A percentile compares a stretch with the other conserved stretches of the same genome.
phyloP scores from a whole-genome alignment of 2,797 vertebrate genomes.

The Myotis pilosus region DNA sequence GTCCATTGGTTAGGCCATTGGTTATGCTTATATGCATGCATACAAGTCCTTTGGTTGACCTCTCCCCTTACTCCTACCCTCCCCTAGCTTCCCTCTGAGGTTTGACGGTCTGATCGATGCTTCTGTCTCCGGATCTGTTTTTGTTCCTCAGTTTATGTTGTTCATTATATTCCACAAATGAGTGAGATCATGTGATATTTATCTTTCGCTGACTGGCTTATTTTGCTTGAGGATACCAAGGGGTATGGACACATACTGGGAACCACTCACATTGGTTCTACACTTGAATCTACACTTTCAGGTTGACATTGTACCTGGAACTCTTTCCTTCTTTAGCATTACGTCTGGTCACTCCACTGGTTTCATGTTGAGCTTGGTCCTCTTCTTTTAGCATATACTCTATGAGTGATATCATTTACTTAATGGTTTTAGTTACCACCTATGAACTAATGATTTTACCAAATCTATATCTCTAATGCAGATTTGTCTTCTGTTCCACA shows the following conservation, averaged over 20 bases:
- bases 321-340: background rate
- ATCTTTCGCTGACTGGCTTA: too few species aligned
- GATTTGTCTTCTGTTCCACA: background rate
- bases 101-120: too few species aligned
- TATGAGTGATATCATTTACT: background rate
- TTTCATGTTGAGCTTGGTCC: background rate
- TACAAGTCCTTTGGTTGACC: too few species aligned
- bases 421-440: slow-evolving; percentile 13
- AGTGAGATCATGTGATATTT: too few species aligned
- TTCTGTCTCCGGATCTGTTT: too few species aligned
- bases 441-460: slow-evolving; percentile 2
- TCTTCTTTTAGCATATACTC: background rate
- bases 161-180: too few species aligned
- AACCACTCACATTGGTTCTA: background rate
- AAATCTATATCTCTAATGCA: background rate
- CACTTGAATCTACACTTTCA: background rate
- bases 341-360: background rate
- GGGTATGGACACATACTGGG: background rate
- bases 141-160: too few species aligned
- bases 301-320: background rate
- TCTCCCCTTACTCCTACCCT: too few species aligned
- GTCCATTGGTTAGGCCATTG: too few species aligned
- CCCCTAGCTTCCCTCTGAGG: too few species aligned
- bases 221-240: background rate
- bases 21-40: too few species aligned